These are phyloP conservation scores for Pangasianodon gigas DNA, from an alignment of 2,113 vertebrate genomes.

Conservation along the genomic window DNA sequence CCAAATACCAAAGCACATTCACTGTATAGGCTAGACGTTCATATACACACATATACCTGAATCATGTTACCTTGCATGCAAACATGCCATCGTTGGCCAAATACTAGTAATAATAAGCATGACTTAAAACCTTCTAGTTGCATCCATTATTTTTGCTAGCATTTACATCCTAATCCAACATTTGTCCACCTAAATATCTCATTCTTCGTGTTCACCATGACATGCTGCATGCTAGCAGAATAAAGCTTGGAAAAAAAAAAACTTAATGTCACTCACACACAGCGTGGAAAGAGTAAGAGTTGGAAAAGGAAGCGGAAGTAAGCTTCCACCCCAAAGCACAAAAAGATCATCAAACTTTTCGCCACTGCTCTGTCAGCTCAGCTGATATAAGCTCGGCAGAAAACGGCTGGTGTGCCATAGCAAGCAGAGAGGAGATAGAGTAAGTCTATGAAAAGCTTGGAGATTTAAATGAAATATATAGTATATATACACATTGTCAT, in stretches of 20 bases:
- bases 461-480: background rate
- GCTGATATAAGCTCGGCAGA: constrained; percentile 24
- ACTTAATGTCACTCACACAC: constrained; percentile 18
- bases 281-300: background rate
- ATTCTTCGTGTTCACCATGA: constrained; percentile 19
- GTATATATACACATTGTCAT: background rate
- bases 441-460: background rate
- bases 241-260: background rate
- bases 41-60: background rate
- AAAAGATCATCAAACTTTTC: background rate
- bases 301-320: constrained; percentile 17
- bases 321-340: constrained; percentile 20
- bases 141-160: background rate
- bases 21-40: background rate
- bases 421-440: constrained; percentile 42
- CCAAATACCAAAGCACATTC: background rate
- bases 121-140: background rate
- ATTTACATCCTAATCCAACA: background rate
- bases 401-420: constrained; percentile 23
- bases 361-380: background rate
- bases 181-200: background rate
- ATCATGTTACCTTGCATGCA: constrained; percentile 28
- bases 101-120: background rate
- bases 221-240: constrained; percentile 60
- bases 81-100: constrained; percentile 1